Evolutionary conservation across 2,888 invertebrate species (phyloP).

Genomic region (Dynastes hyllus): DNA sequence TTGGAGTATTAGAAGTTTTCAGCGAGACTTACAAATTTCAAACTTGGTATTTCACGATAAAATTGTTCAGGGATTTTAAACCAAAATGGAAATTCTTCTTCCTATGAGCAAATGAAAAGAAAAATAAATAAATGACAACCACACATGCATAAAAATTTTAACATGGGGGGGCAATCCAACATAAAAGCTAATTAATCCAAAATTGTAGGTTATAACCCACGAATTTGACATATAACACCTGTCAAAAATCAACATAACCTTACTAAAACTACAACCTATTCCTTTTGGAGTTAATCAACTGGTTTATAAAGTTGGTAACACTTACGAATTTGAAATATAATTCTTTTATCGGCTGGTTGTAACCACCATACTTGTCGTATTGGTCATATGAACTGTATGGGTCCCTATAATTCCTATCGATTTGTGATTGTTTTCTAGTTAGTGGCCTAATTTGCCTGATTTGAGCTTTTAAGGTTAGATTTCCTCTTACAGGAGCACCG

Average conservation of each 20-base stretch:
- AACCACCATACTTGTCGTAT: slow-evolving; percentile 51
- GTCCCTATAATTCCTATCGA: slow-evolving; percentile 40
- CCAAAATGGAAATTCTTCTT: slow-evolving; percentile 89
- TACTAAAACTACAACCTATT: background rate
- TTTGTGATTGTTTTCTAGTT: slow-evolving; percentile 46
- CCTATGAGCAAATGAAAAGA: slow-evolving; percentile 68
- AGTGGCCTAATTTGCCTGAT: slow-evolving; percentile 79
- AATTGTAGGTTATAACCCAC: background rate
- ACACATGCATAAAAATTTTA: slow-evolving; percentile 8
- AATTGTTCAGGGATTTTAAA: slow-evolving; percentile 78
- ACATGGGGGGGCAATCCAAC: too few species aligned
- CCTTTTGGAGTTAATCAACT: background rate
- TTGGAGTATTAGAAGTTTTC: background rate
- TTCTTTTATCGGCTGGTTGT: slow-evolving; percentile 71
- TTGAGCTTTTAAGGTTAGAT: slow-evolving; percentile 88
- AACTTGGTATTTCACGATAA: slow-evolving; percentile 78
- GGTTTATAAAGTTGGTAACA: slow-evolving; percentile 56
- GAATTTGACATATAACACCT: background rate
- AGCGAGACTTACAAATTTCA: slow-evolving; percentile 79
- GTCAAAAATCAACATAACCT: background rate
- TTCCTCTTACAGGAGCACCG: slow-evolving; percentile 92
- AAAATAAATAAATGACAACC: slow-evolving; percentile 31
- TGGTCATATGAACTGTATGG: slow-evolving; percentile 51
- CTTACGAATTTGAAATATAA: slow-evolving; percentile 84
- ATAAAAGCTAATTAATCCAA: too few species aligned